Evolutionary conservation across 2,797 vertebrate species (phyloP).

Genomic region (Otolemur crassicaudatus): DNA sequence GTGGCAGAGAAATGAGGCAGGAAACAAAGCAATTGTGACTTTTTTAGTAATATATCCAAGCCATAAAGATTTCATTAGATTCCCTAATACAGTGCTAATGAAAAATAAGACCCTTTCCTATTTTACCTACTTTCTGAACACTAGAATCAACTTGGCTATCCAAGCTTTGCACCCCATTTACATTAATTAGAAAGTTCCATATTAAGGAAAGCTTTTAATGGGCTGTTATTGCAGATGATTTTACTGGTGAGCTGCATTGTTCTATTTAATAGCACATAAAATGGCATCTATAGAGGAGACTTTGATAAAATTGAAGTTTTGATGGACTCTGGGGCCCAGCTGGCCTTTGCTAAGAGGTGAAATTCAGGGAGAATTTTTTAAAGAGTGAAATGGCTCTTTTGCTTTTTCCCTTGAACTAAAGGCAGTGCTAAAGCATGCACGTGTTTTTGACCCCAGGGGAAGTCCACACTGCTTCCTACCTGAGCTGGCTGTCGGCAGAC

Average conservation of each 20-base stretch:
- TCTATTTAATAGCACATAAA: constrained; percentile 89
- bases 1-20: constrained; percentile 78
- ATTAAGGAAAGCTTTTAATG: constrained; percentile 90
- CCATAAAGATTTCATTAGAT: constrained; percentile 89
- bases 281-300: constrained; percentile 86
- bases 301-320: constrained; percentile 84
- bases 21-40: constrained; percentile 85
- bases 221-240: constrained; percentile 89
- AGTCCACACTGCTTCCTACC: neutral
- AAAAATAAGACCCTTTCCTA: constrained; percentile 87
- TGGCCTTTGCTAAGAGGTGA: constrained; percentile 47
- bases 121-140: constrained; percentile 88
- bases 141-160: constrained; percentile 87
- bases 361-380: constrained; percentile 33
- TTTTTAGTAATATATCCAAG: constrained; percentile 85
- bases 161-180: constrained; percentile 88
- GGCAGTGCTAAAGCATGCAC: neutral
- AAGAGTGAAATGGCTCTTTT: neutral
- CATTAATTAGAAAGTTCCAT: constrained; percentile 91
- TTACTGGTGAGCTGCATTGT: constrained; percentile 87
- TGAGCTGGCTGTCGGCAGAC: neutral
- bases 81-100: constrained; percentile 88
- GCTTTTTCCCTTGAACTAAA: neutral
- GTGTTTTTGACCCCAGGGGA: constrained; percentile 1
- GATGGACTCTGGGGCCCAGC: constrained; percentile 61